A percentile compares a stretch with the other conserved stretches of the same genome.
These are phyloP conservation scores for Pipa parva DNA, from an alignment of 2,113 vertebrate genomes.

Conservation along the genomic window DNA sequence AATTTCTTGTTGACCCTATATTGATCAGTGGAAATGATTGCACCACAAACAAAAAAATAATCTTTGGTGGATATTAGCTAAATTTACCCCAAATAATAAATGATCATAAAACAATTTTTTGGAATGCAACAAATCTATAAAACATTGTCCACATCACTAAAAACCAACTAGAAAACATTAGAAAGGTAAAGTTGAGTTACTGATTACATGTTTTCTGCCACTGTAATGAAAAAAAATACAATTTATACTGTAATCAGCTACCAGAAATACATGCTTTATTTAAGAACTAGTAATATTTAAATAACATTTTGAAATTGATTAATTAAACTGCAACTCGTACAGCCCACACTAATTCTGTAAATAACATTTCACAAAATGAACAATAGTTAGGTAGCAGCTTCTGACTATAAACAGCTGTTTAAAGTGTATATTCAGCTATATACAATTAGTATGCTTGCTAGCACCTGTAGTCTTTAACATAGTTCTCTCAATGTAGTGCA, in stretches of 20 bases:
- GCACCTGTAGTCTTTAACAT: too few species aligned
- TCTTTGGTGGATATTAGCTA: too few species aligned
- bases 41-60: too few species aligned
- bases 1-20: too few species aligned
- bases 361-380: constrained; percentile 59
- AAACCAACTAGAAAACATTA: constrained; percentile 72
- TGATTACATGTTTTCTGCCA: constrained; percentile 95
- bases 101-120: too few species aligned
- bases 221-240: constrained; percentile 98
- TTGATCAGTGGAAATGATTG: too few species aligned
- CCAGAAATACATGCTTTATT: constrained; percentile 78
- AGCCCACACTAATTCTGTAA: constrained; percentile 59
- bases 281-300: constrained; percentile 84
- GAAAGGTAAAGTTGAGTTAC: constrained; percentile 86
- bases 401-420: constrained; percentile 6
- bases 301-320: constrained; percentile 89
- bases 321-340: constrained; percentile 69
- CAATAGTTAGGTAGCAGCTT: constrained; percentile 63
- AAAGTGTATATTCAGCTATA: neutral
- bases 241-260: constrained; percentile 83
- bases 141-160: constrained; percentile 2
- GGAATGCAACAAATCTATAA: too few species aligned
- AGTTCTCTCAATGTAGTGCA: too few species aligned
- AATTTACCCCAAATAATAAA: too few species aligned
- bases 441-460: too few species aligned